phyloP scores from a whole-genome alignment of 2,797 vertebrate genomes.

The Microhierax caerulescens region DNA sequence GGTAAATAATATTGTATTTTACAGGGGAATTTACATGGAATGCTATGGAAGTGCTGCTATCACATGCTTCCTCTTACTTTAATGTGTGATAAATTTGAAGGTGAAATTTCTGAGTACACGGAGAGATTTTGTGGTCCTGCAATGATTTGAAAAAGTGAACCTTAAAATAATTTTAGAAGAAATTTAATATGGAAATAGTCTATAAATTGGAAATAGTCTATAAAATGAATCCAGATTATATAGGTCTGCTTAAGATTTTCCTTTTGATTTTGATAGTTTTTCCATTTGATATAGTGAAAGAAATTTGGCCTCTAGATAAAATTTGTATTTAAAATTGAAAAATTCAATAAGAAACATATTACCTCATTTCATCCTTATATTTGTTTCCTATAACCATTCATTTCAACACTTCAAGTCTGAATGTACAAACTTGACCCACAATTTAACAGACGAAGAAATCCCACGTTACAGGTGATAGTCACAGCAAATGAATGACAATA shows the following conservation, averaged over 20 bases:
- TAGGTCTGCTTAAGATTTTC: background rate
- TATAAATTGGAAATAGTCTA: background rate
- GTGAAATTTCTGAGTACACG: background rate
- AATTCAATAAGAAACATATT: background rate
- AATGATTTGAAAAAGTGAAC: background rate
- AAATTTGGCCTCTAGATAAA: background rate
- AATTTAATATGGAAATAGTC: background rate
- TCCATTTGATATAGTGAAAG: background rate
- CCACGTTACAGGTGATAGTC: background rate
- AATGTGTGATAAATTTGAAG: background rate
- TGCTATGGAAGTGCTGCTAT: background rate
- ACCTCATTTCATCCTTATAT: background rate
- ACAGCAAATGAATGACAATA: background rate
- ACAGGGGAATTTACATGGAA: background rate
- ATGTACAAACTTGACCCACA: background rate
- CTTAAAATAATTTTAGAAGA: background rate
- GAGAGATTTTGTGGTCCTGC: background rate
- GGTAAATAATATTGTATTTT: background rate
- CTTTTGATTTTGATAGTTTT: background rate
- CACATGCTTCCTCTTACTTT: background rate
- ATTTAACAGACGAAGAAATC: background rate
- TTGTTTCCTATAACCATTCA: background rate
- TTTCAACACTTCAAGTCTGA: background rate
- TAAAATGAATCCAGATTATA: background rate
- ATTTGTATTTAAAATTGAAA: background rate